phyloP scores from a whole-genome alignment of 2,888 invertebrate species.

The Muschampia plurimacula region DNA sequence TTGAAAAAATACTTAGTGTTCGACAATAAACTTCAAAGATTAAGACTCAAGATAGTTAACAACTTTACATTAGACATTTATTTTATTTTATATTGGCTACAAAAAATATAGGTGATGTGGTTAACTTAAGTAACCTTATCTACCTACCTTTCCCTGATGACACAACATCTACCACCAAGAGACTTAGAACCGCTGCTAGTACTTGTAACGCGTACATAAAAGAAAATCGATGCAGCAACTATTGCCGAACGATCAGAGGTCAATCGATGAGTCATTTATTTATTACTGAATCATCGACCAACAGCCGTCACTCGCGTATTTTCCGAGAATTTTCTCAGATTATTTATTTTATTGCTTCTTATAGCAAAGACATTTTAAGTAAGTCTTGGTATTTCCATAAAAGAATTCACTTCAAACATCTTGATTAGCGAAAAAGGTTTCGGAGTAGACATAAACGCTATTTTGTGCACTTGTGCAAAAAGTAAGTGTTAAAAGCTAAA shows the following conservation, averaged over 20 bases:
- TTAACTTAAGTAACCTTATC: neutral
- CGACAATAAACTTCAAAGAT: too few relatives aligned
- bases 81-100: too few relatives aligned
- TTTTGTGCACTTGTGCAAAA: too few relatives aligned
- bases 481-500: too few relatives aligned
- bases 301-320: constrained; percentile 14
- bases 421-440: neutral
- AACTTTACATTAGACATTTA: too few relatives aligned
- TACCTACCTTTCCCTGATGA: neutral
- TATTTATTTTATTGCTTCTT: constrained; percentile 21
- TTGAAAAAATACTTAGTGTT: too few relatives aligned
- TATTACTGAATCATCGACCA: constrained; percentile 27
- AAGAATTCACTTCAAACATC: neutral
- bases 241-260: constrained; percentile 30
- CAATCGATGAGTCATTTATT: constrained; percentile 29
- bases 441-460: too few relatives aligned
- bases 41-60: too few relatives aligned
- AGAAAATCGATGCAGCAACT: constrained; percentile 27
- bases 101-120: too few relatives aligned
- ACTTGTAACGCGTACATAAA: neutral
- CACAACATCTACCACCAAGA: neutral
- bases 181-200: neutral
- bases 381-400: constrained; percentile 11
- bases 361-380: neutral
- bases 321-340: constrained; percentile 35